These are phyloP conservation scores for Nomada fucata DNA, from an alignment of 2,888 invertebrate genomes.

Conservation along the genomic window DNA sequence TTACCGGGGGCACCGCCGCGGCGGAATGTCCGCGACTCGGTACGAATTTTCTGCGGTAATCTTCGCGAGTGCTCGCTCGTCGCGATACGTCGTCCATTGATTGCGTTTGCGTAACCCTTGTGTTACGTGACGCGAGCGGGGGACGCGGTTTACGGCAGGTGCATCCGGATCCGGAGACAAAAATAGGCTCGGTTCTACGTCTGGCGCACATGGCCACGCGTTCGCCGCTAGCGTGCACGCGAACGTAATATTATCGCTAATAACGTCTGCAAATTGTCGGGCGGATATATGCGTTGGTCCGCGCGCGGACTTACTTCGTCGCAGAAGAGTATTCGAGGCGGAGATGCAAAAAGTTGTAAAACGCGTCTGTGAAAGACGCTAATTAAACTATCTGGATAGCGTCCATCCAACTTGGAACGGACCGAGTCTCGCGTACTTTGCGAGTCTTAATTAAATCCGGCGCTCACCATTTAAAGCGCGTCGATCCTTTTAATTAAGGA, in stretches of 20 bases:
- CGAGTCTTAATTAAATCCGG: conserved; percentile 56
- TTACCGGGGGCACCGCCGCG: neutral
- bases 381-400: conserved; percentile 44
- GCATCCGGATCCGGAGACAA: conserved; percentile 50
- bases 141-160: conserved; percentile 50
- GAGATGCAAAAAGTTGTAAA: neutral
- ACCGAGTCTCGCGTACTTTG: conserved; percentile 16
- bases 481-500: conserved; percentile 56
- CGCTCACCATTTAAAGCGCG: conserved; percentile 49
- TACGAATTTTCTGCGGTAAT: neutral
- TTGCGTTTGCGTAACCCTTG: conserved; percentile 34
- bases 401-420: conserved; percentile 15
- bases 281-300: neutral
- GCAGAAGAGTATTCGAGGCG: too few relatives aligned
- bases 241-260: neutral
- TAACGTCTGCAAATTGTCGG: conserved; percentile 10
- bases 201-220: neutral
- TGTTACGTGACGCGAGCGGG: conserved; percentile 13
- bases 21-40: too few relatives aligned
- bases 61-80: neutral
- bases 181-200: conserved; percentile 24
- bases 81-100: conserved; percentile 7
- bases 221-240: neutral
- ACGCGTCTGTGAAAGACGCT: conserved; percentile 18
- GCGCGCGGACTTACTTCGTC: neutral